Conservation (phyloP, 2,888 invertebrate species). For the Oscheius sp. region DNA sequence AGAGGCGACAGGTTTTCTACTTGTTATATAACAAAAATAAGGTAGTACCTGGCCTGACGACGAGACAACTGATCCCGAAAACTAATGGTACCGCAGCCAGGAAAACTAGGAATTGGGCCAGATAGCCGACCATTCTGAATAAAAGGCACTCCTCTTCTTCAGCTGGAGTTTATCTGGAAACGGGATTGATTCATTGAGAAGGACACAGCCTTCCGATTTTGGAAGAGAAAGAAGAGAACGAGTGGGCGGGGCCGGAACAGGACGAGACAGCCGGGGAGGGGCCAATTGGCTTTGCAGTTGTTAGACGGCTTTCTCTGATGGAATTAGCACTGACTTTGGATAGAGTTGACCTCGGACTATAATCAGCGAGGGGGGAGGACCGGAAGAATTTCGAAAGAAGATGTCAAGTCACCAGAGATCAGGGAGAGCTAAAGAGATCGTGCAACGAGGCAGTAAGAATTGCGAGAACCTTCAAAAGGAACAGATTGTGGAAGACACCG, state of each 20-base stretch:
- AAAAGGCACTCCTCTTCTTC: not conserved
- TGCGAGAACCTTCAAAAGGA: too few species aligned
- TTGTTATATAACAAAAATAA: not conserved
- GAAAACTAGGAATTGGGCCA: slow-evolving; percentile 2
- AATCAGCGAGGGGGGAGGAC: not conserved
- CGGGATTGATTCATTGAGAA: not conserved
- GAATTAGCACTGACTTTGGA: slow-evolving; percentile 34
- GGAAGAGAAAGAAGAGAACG: slow-evolving; percentile 18
- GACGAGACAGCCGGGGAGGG: slow-evolving; percentile 6
- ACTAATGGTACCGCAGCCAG: not conserved
- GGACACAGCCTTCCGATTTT: not conserved
- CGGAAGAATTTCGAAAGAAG: not conserved
- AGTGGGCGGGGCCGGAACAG: slow-evolving; percentile 23
- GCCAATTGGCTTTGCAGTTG: slow-evolving; percentile 39
- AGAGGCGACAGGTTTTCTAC: too few species aligned
- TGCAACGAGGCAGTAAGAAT: too few species aligned
- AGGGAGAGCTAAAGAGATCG: too few species aligned
- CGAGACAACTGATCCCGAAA: slow-evolving; percentile 24
- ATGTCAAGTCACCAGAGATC: too few species aligned
- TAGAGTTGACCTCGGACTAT: slow-evolving; percentile 4
- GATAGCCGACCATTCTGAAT: slow-evolving; percentile 10
- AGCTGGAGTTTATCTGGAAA: slow-evolving; percentile 5
- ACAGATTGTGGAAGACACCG: too few species aligned
- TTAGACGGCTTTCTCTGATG: slow-evolving; percentile 38
- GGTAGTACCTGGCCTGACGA: slow-evolving; percentile 17